These are phyloP conservation scores for Bombus consobrinus DNA, from an alignment of 1,140 invertebrate species.

Conservation along the genomic window DNA sequence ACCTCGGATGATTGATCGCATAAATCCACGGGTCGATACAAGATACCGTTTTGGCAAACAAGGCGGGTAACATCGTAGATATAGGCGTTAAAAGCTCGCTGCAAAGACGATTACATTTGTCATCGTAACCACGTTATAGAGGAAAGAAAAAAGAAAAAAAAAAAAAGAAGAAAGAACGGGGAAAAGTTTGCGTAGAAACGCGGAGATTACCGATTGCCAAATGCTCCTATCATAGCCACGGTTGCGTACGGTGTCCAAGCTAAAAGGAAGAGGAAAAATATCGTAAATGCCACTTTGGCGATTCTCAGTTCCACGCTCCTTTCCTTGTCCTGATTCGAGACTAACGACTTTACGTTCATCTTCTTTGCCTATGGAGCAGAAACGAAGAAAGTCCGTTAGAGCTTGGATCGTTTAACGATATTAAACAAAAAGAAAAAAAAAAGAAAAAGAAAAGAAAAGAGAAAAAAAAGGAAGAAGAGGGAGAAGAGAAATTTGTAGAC, in stretches of 20 bases:
- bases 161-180: accelerated
- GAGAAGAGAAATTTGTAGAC: neutral
- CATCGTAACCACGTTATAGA: no score
- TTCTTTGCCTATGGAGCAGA: constrained; percentile 86
- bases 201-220: constrained; percentile 85
- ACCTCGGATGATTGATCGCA: constrained; percentile 91
- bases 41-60: constrained; percentile 88
- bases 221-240: constrained; percentile 88
- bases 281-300: constrained; percentile 90
- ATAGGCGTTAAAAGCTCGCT: constrained; percentile 86
- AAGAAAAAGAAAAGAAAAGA: accelerated
- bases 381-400: neutral
- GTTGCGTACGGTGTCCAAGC: constrained; percentile 90
- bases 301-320: constrained; percentile 89
- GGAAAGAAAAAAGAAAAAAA: accelerated
- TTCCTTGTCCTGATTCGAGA: constrained; percentile 87
- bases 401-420: neutral
- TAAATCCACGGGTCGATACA: constrained; percentile 92
- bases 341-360: constrained; percentile 91
- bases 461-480: no score
- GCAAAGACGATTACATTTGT: constrained; percentile 31
- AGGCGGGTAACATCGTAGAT: constrained; percentile 88
- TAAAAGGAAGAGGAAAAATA: constrained; percentile 89
- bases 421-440: accelerated
- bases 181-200: neutral